Conservation (phyloP, 2,113 vertebrate genomes). For the Platichthys stellatus region DNA sequence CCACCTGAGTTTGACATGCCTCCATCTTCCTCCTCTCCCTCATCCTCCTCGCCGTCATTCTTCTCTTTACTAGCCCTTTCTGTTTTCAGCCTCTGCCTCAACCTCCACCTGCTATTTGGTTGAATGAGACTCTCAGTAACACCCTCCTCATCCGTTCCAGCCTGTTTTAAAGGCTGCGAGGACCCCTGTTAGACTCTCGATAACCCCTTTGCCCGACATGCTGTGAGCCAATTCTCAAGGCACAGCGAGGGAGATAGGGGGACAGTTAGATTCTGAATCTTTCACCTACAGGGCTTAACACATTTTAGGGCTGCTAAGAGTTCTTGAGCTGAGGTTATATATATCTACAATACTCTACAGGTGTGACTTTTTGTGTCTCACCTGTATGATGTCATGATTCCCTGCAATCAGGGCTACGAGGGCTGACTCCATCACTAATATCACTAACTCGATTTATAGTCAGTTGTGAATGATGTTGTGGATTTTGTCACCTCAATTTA, state of each 20-base stretch:
- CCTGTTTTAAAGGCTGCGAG: slow-evolving; percentile 78
- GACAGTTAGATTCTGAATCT: slow-evolving; percentile 72
- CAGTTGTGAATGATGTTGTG: slow-evolving; percentile 72
- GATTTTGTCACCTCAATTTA: slow-evolving; percentile 70
- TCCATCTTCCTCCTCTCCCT: slow-evolving; percentile 74
- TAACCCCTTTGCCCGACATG: slow-evolving; percentile 76
- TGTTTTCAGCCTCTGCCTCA: slow-evolving; percentile 69
- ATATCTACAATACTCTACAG: slow-evolving; percentile 54
- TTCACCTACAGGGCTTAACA: slow-evolving; percentile 76
- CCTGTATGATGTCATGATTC: slow-evolving; percentile 65
- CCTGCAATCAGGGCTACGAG: slow-evolving; percentile 73
- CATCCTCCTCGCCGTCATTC: slow-evolving; percentile 50
- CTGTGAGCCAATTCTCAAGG: slow-evolving; percentile 74
- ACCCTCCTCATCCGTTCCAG: slow-evolving; percentile 39
- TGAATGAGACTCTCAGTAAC: slow-evolving; percentile 72
- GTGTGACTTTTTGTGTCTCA: slow-evolving; percentile 66
- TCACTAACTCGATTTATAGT: slow-evolving; percentile 48
- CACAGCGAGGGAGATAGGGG: slow-evolving; percentile 79
- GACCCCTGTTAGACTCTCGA: slow-evolving; percentile 68
- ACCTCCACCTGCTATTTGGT: slow-evolving; percentile 78
- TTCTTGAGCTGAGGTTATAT: slow-evolving; percentile 61
- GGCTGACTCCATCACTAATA: slow-evolving; percentile 66
- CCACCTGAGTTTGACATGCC: slow-evolving; percentile 81
- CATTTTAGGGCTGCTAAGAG: slow-evolving; percentile 75
- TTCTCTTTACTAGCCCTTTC: slow-evolving; percentile 71